These are phyloP conservation scores for Luperina nickerlii DNA, from an alignment of 2,888 invertebrate species.

Conservation along the genomic window DNA sequence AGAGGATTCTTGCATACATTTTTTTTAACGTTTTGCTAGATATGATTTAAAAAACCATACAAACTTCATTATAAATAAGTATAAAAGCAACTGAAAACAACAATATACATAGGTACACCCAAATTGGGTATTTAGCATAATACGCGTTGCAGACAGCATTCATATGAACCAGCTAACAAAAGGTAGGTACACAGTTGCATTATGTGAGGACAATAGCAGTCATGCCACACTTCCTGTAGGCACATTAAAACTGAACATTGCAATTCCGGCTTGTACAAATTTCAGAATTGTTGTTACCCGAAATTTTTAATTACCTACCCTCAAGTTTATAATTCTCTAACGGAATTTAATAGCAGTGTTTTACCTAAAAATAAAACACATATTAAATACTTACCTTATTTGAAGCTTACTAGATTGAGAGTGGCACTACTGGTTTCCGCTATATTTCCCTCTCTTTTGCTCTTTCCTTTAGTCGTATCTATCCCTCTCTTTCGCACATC, in stretches of 20 bases:
- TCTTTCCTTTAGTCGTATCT: no score
- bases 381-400: no score
- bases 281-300: constrained; percentile 29
- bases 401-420: no score
- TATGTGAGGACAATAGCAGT: constrained; percentile 53
- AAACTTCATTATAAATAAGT: neutral
- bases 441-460: no score
- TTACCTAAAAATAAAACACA: no score
- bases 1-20: neutral
- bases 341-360: no score
- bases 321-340: neutral
- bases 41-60: neutral
- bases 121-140: constrained; percentile 58
- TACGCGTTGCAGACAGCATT: constrained; percentile 44
- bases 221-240: constrained; percentile 41
- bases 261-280: constrained; percentile 25
- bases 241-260: constrained; percentile 57
- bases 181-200: constrained; percentile 50
- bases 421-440: no score
- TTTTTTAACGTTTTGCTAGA: neutral
- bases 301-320: constrained; percentile 14
- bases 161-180: constrained; percentile 51
- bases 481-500: no score
- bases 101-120: constrained; percentile 18
- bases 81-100: constrained; percentile 32